Evolutionary conservation across 2,888 invertebrate genomes (phyloP), one percentile per base, ranked within the genome.

Genomic region (Drosophila paracracens): DNA sequence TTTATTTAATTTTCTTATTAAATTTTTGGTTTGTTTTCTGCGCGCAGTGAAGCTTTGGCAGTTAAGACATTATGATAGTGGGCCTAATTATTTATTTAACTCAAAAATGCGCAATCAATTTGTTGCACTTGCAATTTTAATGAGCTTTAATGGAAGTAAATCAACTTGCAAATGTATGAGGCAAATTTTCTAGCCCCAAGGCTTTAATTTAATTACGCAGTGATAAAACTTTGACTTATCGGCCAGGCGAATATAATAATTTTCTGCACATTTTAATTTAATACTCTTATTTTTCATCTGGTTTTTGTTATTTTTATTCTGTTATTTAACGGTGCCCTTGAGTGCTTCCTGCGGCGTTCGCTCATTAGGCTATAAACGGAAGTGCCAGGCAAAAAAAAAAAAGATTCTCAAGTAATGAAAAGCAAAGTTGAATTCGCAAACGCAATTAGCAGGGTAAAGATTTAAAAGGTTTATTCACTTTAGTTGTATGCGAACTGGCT

Each of bases 1-100:
- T 46, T 43, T 13, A 21, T 13, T 43, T 2, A 5, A 43, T 21
- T 40, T 43, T 21, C 18, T 11, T 21, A 13, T 21, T 7, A 21
- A 0, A 21, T 21, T 8, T n/a, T n/a, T n/a, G n/a, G n/a, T 96
- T 27, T 5, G 95, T 4, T 21, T 56, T 56, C 5, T 43, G n/a
- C 4, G 7, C 40, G 2, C 4, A 5, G 5, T 46, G 21, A 1
- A 21, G 13, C n/a, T 11, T 43, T 13, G 6, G 11, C 13, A 13
- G 6, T 46, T 46, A 13, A 21, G 1, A 18, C 18, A 7, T 21
- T 21, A 13, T 8, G 25, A 8, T 25, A 8, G 0, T 16, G 8
- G 4, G 1, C 16, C 8, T 25, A 46, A 46, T 46, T 59, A 31
- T 48, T 36, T 16, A 36, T 25, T n/a, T 5, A 18, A 25, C 8